phyloP scores from a whole-genome alignment of 2,113 vertebrate species.

The Gobiocypris rarus region DNA sequence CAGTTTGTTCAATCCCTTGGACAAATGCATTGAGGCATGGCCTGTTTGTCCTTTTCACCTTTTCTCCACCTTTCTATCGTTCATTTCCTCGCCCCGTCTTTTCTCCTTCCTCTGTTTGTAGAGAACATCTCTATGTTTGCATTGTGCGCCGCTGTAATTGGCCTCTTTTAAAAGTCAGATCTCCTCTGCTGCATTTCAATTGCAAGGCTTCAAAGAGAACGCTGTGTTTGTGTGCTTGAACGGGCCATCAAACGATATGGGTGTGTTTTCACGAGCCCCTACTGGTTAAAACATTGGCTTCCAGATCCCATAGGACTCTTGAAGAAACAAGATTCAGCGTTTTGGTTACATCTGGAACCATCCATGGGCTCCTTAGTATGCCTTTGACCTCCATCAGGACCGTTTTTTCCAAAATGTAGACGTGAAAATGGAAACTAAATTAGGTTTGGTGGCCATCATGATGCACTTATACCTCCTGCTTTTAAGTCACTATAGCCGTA shows the following conservation, averaged over 20 bases:
- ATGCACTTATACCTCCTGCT: not conserved
- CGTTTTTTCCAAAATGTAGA: conserved; percentile 12
- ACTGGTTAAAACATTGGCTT: conserved; percentile 35
- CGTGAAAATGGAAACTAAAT: not conserved
- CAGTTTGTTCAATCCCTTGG: not conserved
- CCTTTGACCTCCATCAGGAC: not conserved
- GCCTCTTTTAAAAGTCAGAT: conserved; percentile 72
- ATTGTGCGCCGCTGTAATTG: conserved; percentile 53
- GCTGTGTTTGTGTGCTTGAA: conserved; percentile 52
- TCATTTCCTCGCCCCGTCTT: not conserved
- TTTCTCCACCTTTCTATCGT: not conserved
- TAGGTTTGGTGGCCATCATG: not conserved
- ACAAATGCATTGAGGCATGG: not conserved
- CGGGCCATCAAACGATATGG: conserved; percentile 64
- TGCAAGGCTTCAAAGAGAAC: conserved; percentile 77
- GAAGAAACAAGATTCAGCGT: conserved; percentile 1
- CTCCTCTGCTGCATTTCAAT: conserved; percentile 75
- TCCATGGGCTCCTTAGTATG: not conserved
- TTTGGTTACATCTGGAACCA: not conserved
- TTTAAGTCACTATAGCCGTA: not conserved
- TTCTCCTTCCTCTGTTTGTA: conserved; percentile 23
- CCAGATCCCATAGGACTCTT: conserved; percentile 28
- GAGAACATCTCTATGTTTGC: conserved; percentile 14
- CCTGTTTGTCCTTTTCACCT: not conserved
- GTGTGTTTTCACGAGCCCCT: conserved; percentile 45